Percentiles rank a stretch among this genome's conserved stretches.
These are phyloP conservation scores for Boloria euphrosyne DNA, from an alignment of 2,888 invertebrate genomes.

Conservation along the genomic window DNA sequence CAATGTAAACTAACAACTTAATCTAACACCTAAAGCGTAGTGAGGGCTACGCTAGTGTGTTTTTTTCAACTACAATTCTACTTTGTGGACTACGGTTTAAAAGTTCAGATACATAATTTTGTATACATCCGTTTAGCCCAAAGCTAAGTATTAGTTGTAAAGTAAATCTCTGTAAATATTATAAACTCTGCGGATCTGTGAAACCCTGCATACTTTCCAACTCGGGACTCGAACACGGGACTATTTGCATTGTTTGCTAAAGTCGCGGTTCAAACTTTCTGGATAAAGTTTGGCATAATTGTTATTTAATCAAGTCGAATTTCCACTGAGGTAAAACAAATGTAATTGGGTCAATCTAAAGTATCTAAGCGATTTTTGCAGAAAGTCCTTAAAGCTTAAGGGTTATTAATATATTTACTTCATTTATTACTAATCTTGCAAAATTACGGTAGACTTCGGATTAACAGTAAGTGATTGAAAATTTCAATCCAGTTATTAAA, in stretches of 20 bases:
- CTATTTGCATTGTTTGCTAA: conserved; percentile 37
- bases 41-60: too few species aligned
- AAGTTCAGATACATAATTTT: too few species aligned
- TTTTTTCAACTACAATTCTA: too few species aligned
- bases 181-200: conserved; percentile 27
- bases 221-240: conserved; percentile 33
- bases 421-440: too few species aligned
- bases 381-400: conserved; percentile 1
- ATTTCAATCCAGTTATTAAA: too few species aligned
- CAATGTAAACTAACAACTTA: too few species aligned
- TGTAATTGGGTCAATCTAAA: conserved; percentile 6
- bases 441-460: too few species aligned
- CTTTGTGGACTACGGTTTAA: too few species aligned
- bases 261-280: conserved; percentile 29
- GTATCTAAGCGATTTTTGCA: not conserved
- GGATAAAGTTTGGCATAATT: conserved; percentile 29
- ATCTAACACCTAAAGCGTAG: too few species aligned
- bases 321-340: conserved; percentile 19
- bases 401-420: conserved; percentile 1
- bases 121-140: not conserved
- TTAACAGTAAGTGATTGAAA: too few species aligned
- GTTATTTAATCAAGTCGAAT: conserved; percentile 34
- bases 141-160: not conserved
- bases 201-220: conserved; percentile 28
- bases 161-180: conserved; percentile 25